Conservation (phyloP, 2,113 vertebrate genomes). For the Lynx canadensis region DNA sequence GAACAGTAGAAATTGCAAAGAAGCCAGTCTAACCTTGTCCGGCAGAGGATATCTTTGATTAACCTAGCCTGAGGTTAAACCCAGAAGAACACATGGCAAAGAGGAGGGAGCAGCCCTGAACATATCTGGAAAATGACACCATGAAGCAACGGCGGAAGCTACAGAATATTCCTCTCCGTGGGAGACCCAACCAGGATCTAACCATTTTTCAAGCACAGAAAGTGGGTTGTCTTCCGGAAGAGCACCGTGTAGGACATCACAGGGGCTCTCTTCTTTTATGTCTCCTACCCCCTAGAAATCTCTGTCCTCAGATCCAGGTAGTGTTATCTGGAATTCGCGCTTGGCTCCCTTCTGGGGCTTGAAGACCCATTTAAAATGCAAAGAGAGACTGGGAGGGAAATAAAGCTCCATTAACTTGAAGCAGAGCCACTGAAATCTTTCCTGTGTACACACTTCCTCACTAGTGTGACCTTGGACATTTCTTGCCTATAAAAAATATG, state of each 20-base stretch:
- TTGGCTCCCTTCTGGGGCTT: slow-evolving; percentile 6
- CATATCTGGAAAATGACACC: not conserved
- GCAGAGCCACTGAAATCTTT: not conserved
- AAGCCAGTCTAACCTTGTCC: not conserved
- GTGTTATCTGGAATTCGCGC: not conserved
- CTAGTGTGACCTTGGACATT: not conserved
- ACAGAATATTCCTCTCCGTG: not conserved
- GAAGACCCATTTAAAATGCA: slow-evolving; percentile 40
- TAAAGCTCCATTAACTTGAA: slow-evolving; percentile 36
- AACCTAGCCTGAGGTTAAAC: not conserved
- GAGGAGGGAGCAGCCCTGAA: not conserved
- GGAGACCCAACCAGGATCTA: not conserved
- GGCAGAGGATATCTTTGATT: not conserved
- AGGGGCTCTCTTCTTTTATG: not conserved
- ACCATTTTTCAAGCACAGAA: not conserved
- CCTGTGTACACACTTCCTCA: not conserved
- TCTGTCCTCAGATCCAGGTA: not conserved
- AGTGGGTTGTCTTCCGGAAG: not conserved
- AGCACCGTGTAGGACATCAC: not conserved
- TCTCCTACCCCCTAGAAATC: not conserved
- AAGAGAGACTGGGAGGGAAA: slow-evolving; percentile 24
- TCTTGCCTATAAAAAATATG: not conserved
- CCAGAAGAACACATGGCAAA: not conserved
- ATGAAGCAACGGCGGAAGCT: not conserved
- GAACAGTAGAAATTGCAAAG: not conserved